Evolutionary conservation across 2,113 vertebrate species (phyloP), one percentile per base, ranked within the genome.

Genomic region (Lepus americanus): DNA sequence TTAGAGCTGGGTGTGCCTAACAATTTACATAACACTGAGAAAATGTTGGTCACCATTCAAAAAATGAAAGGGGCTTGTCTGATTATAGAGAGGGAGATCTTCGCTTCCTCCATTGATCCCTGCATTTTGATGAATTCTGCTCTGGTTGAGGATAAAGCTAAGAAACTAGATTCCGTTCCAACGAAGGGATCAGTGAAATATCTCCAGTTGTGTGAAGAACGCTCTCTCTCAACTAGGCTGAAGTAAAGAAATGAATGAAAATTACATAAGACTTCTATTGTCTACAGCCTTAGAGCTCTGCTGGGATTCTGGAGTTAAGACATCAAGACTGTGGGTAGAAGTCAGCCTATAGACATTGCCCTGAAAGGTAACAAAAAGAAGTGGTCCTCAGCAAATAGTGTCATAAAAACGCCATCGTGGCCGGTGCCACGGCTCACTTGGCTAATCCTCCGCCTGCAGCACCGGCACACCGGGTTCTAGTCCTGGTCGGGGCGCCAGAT

Each of bases 201-300:
- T 91, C 29, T 8, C 17, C 59, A 66, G 25, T 5, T 85, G 3
- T 81, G 69, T 63, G 31, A 63, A 69, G 64, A 83, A 25, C 73
- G 72, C 63, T 77, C 13, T 19, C 55, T 61, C n/a, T 69, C 84
- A 94, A 23, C 51, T 84, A 27, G 25, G 27, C 7, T 69, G 33
- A 89, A 49, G n/a, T 78, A 36, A 86, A 67, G 49, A 93, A 92
- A 89, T 36, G 29, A 64, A 66, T 49, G 61, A 67, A 92, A 80
- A 61, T 85, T 59, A 66, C 55, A n/a, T 59, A 80, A 93, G 44
- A 88, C n/a, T n/a, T 79, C 59, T 76, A 20, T 76, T 76, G 31
- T 69, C 83, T 92, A 69, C 29, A 81, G 33, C 11, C 44, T 78
- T 31, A 79, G 23, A 10, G 5, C 13, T 89, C 66, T 51, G 27